phyloP scores from a whole-genome alignment of 2,113 vertebrate species.

The Strix uralensis region DNA sequence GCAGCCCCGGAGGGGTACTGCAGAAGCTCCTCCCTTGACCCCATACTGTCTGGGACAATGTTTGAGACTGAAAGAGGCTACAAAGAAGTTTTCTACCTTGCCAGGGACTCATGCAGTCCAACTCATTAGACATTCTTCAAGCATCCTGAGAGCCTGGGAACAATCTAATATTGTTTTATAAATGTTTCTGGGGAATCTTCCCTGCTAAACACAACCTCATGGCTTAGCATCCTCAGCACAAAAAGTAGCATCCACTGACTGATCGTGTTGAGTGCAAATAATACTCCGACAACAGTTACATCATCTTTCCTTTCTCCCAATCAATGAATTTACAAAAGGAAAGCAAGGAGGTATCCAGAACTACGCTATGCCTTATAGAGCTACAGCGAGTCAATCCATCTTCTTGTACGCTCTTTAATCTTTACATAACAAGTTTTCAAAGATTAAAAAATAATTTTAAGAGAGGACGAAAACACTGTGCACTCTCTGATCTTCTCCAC shows the following conservation, averaged over 20 bases:
- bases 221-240: neutral
- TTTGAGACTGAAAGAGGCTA: neutral
- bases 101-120: neutral
- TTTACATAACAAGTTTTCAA: neutral
- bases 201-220: neutral
- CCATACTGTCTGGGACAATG: neutral
- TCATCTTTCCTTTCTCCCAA: neutral
- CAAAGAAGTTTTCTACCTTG: neutral
- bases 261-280: neutral
- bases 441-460: neutral
- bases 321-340: neutral
- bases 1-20: neutral
- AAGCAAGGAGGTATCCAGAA: neutral
- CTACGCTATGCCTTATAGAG: neutral
- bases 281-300: neutral
- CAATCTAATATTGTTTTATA: neutral
- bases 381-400: neutral
- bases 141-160: neutral
- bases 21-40: fast-evolving
- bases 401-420: neutral
- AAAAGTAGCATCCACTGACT: neutral
- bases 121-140: neutral
- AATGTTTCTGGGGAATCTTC: neutral
- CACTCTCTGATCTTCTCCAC: neutral
- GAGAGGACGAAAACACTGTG: neutral